Evolutionary conservation across 2,797 vertebrate species (phyloP).

Genomic region (Vireo griseus): DNA sequence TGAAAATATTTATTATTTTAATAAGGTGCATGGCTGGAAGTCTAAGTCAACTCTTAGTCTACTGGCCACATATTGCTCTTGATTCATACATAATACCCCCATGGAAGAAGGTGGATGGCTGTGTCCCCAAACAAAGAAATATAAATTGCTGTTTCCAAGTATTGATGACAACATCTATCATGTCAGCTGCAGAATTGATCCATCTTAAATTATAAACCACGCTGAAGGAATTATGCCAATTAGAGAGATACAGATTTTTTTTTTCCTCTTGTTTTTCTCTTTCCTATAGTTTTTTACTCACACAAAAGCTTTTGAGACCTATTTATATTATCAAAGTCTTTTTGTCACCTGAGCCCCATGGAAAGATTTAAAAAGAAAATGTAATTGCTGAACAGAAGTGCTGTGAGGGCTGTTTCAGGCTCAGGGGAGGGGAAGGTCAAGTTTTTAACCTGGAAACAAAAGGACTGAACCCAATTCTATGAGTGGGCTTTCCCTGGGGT

Average conservation of each 20-base stretch:
- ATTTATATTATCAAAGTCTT: conserved; percentile 18
- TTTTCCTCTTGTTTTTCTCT: not conserved
- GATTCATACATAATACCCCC: conserved; percentile 1
- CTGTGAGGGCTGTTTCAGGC: not conserved
- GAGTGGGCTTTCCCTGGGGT: conserved; percentile 26
- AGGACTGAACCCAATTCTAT: not conserved
- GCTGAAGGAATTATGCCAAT: conserved; percentile 58
- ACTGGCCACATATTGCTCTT: conserved; percentile 35
- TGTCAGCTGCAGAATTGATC: conserved; percentile 56
- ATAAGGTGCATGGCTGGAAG: conserved; percentile 64
- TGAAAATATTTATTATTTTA: conserved; percentile 68
- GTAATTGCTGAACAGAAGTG: conserved; percentile 49
- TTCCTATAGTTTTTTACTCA: not conserved
- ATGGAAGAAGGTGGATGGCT: not conserved
- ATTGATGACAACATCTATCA: conserved; percentile 60
- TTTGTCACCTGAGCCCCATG: conserved; percentile 9
- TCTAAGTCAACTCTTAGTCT: conserved; percentile 41
- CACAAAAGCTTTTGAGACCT: conserved; percentile 26
- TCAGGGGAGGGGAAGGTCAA: conserved; percentile 42
- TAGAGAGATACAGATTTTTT: not conserved
- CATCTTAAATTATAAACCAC: conserved; percentile 41
- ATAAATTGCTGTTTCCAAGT: conserved; percentile 37
- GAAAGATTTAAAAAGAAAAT: conserved; percentile 47
- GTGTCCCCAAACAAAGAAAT: conserved; percentile 2
- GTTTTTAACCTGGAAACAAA: conserved; percentile 59